Percentiles rank a stretch among this genome's conserved stretches.
Evolutionary conservation across 1,140 invertebrate species (phyloP).

Genomic region (Leptinotarsa lineolata): DNA sequence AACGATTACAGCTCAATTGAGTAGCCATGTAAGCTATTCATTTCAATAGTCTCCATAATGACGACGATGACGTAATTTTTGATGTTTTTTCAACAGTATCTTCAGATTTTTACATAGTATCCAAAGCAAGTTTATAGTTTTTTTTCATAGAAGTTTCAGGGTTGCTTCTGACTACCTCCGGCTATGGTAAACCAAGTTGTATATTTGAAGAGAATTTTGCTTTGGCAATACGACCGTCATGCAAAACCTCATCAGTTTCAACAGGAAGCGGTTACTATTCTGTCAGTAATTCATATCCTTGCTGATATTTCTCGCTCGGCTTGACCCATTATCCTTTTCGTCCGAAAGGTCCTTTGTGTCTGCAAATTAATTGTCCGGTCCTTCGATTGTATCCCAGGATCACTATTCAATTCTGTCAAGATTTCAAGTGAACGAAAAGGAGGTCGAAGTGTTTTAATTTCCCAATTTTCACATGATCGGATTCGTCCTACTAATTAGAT

Average conservation of each 20-base stretch:
- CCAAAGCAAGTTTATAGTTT: background rate
- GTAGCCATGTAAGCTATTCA: too few species aligned
- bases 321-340: background rate
- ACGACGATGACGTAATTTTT: too few species aligned
- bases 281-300: slow-evolving; percentile 17
- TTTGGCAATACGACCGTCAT: background rate
- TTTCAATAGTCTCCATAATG: too few species aligned
- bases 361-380: slow-evolving; percentile 13
- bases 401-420: background rate
- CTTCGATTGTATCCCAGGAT: slow-evolving; percentile 7
- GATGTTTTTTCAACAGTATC: too few species aligned
- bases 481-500: background rate
- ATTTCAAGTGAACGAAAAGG: background rate
- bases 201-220: background rate
- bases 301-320: slow-evolving; percentile 17
- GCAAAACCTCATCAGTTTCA: slow-evolving; percentile 1
- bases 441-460: slow-evolving; percentile 5
- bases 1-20: too few species aligned
- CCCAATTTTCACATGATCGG: background rate
- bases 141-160: too few species aligned
- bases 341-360: slow-evolving; percentile 10
- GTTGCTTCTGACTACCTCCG: background rate
- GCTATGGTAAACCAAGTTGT: background rate
- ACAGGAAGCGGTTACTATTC: background rate
- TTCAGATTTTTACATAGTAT: background rate